Percentiles rank a stretch among this genome's conserved stretches.
Evolutionary conservation across 1,140 invertebrate species (phyloP).

Genomic region (Hyles euphorbiae): DNA sequence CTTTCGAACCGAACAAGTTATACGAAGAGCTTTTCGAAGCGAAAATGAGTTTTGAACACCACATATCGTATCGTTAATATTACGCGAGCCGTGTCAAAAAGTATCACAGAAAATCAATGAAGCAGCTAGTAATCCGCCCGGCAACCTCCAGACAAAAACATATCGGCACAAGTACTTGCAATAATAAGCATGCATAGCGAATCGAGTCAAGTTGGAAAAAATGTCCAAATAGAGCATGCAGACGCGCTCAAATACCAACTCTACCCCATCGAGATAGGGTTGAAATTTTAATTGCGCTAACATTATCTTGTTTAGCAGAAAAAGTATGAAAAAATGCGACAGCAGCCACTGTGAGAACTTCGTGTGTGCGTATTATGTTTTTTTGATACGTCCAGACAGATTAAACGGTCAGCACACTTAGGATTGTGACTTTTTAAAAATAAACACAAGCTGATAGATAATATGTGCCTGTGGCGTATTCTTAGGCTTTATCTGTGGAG

Average conservation of each 20-base stretch:
- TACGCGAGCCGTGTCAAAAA: background rate
- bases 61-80: too few species aligned
- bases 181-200: constrained; percentile 5
- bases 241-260: background rate
- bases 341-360: constrained; percentile 17
- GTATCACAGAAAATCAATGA: constrained; percentile 35
- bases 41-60: too few species aligned
- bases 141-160: constrained; percentile 21
- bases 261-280: background rate
- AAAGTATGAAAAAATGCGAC: constrained; percentile 8
- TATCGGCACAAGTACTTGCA: constrained; percentile 12
- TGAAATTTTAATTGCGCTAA: background rate
- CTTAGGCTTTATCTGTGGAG: too few species aligned
- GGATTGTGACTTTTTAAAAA: background rate
- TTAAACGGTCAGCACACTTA: constrained; percentile 9
- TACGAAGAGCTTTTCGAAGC: too few species aligned
- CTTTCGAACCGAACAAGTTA: too few species aligned
- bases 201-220: constrained; percentile 11
- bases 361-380: constrained; percentile 3
- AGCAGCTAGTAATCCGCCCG: constrained; percentile 45
- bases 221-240: constrained; percentile 10
- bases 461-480: too few species aligned
- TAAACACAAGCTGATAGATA: background rate
- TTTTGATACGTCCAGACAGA: constrained; percentile 12
- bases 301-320: constrained; percentile 1